Base-by-base conservation (phyloP, 2,797 vertebrate genomes). In the Parauchenoglanis punctatus region DNA sequence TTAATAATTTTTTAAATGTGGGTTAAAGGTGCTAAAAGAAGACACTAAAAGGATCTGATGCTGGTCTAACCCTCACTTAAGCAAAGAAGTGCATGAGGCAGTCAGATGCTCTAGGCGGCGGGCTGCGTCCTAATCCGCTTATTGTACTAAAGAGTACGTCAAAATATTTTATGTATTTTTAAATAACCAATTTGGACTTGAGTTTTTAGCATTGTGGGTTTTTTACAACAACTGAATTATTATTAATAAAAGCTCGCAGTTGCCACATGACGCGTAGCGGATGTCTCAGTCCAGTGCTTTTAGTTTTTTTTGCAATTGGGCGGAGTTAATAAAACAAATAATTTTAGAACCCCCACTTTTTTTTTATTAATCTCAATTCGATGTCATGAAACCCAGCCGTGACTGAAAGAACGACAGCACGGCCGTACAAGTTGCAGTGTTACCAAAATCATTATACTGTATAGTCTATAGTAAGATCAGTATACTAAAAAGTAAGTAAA, bases 111-210 rank as follows among this genome's bases (percentile, higher is more conserved):
- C 4, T 15, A 44, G 58, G 61, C 13, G n/a, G 8, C 44, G 44
- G 35, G 81, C 61, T 83, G 81, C n/a, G 46, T 83, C 46, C n/a
- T 83, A 83, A 83, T 68, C 63, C 81, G 0, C 0, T 61, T 35
- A 46, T 4, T 17, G 6, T 81, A 31, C 63, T 83, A 52, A 83
- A 83, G 8, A 31, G n/a, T 68, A 23, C 35, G 46, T 18, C 17
- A 52, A 68, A 68, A 49, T 40, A 40, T 40, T 40, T 40, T 40
- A 40, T 40, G 35, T 40, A 40, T 40, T 40, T 40, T 40, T 40
- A 40, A 40, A 40, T 40, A 40, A 40, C 35, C 35, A 5, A 58
- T 12, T 59, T 63, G 58, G 11, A 81, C 12, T 28, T 83, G 40
- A 44, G 31, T 40, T 28, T 67, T 67, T 67, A 67, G 25, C 17